phyloP scores from a whole-genome alignment of 1,140 invertebrate species.

The Nasonia longicornis region DNA sequence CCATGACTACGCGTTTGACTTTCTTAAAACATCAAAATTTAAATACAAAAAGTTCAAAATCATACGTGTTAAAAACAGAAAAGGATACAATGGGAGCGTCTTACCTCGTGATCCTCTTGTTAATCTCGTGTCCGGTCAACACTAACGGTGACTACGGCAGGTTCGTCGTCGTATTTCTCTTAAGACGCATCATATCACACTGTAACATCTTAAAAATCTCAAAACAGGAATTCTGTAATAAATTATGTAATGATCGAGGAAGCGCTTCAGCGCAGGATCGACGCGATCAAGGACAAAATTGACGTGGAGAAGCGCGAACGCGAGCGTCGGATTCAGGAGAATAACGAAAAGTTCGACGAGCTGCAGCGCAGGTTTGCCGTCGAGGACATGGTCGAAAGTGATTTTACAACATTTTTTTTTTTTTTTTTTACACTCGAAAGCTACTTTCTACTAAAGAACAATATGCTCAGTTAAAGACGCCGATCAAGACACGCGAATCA shows the following conservation, averaged over 20 bases:
- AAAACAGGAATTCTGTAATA: background rate
- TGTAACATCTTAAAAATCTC: no score
- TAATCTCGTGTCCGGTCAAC: background rate
- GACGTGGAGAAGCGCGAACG: background rate
- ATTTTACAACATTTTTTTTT: no score
- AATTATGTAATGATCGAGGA: background rate
- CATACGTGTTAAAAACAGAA: no score
- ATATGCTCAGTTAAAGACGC: background rate
- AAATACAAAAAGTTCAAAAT: no score
- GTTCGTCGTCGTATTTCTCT: background rate
- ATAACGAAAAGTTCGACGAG: slow-evolving; percentile 1
- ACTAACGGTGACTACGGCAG: background rate
- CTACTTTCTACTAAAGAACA: no score
- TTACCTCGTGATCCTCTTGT: background rate
- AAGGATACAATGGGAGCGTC: background rate
- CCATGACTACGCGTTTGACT: no score
- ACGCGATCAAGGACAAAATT: background rate
- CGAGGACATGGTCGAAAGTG: background rate
- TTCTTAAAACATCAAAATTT: no score
- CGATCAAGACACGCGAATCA: background rate
- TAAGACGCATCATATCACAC: no score
- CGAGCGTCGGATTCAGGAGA: background rate
- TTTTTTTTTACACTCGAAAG: no score
- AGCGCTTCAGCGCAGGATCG: background rate
- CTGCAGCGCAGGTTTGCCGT: background rate